Percentiles rank a stretch among this genome's conserved stretches.
These are phyloP conservation scores for Crenichthys baileyi DNA, from an alignment of 2,797 vertebrate species.

Conservation along the genomic window DNA sequence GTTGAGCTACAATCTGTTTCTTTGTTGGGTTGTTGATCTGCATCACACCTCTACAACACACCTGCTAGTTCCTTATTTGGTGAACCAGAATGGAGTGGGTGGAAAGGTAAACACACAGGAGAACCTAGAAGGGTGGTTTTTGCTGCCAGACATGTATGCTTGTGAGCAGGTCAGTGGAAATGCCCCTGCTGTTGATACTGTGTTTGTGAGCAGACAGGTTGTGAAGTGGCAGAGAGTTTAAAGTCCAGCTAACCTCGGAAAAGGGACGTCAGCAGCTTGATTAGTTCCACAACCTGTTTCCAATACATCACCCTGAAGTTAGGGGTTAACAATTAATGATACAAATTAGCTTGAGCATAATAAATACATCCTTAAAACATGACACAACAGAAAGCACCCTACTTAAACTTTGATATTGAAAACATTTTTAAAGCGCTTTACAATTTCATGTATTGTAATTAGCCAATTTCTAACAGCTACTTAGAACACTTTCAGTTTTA, in stretches of 20 bases:
- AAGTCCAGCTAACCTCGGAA: constrained; percentile 29
- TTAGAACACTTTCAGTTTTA: neutral
- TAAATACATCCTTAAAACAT: neutral
- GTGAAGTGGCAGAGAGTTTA: constrained; percentile 30
- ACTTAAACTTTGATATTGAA: neutral
- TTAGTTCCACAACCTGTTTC: neutral
- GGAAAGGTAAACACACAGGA: constrained; percentile 60
- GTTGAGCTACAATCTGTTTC: neutral
- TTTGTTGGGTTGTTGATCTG: neutral
- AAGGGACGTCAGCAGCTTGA: neutral
- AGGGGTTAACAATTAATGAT: neutral
- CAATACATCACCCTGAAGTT: accelerated
- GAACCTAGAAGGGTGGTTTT: neutral
- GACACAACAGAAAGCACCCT: neutral
- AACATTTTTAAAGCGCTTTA: neutral
- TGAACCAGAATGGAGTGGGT: constrained; percentile 39
- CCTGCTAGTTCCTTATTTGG: constrained; percentile 35
- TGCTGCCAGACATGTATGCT: neutral
- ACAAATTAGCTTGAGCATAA: neutral
- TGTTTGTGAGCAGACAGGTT: constrained; percentile 22
- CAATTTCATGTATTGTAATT: neutral
- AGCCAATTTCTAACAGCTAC: neutral
- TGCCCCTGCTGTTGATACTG: constrained; percentile 10
- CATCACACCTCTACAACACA: constrained; percentile 11
- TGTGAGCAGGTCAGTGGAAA: constrained; percentile 13